phyloP scores from a whole-genome alignment of 2,888 invertebrate species.

The Eupithecia centaureata region DNA sequence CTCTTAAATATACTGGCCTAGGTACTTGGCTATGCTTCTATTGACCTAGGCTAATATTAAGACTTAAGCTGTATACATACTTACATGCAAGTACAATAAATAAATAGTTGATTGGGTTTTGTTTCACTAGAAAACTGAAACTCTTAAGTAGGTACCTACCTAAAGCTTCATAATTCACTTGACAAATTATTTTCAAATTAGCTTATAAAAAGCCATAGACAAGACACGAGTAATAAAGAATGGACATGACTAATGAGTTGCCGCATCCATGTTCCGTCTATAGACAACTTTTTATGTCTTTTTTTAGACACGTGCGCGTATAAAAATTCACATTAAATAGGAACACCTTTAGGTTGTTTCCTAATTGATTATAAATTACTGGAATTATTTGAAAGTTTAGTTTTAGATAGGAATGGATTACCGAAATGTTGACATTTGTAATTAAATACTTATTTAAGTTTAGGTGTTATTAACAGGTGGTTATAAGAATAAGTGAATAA shows the following conservation, averaged over 20 bases:
- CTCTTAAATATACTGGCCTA: too few relatives aligned
- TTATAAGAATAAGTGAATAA: neutral
- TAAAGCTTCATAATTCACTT: neutral
- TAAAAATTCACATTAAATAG: conserved; percentile 51
- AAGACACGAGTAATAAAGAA: conserved; percentile 15
- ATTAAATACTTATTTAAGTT: conserved; percentile 17
- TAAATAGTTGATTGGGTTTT: neutral
- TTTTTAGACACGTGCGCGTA: conserved; percentile 53
- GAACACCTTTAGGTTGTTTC: conserved; percentile 53
- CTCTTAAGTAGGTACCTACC: neutral
- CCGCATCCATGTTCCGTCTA: conserved; percentile 40
- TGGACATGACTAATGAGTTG: conserved; percentile 31
- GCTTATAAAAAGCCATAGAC: conserved; percentile 27
- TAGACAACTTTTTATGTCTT: conserved; percentile 41
- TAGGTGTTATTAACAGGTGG: neutral
- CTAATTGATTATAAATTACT: conserved; percentile 69
- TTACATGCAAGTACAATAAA: neutral
- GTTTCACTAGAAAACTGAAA: neutral
- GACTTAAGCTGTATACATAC: too few relatives aligned
- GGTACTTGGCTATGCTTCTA: too few relatives aligned
- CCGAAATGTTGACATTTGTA: conserved; percentile 7
- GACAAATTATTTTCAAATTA: conserved; percentile 34
- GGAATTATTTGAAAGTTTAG: conserved; percentile 31
- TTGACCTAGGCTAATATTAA: too few relatives aligned
- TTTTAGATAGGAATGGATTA: conserved; percentile 26